A percentile compares a stretch with the other conserved stretches of the same genome.
Conservation (phyloP, 2,888 invertebrate genomes). For the Pristionchus entomophagus region DNA sequence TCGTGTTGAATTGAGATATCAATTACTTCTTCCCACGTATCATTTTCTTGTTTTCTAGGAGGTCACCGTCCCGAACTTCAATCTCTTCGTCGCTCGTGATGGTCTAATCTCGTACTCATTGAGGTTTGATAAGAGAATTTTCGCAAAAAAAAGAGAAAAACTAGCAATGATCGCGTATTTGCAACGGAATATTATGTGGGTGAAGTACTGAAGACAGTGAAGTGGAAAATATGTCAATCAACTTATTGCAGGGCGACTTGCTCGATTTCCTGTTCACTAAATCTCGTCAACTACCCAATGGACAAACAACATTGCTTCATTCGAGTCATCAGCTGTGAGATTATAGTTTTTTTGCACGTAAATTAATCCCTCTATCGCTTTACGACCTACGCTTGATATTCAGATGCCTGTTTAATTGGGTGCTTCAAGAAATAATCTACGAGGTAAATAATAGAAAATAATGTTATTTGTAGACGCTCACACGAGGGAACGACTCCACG, state of each 20-base stretch:
- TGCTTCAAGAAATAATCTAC: background rate
- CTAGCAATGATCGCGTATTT: too few species aligned
- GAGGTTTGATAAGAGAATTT: slow-evolving; percentile 55
- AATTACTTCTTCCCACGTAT: too few species aligned
- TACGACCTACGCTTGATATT: too few species aligned
- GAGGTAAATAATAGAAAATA: background rate
- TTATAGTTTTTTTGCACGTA: too few species aligned
- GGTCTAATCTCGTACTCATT: slow-evolving; percentile 69
- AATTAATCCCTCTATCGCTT: too few species aligned
- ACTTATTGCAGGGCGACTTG: slow-evolving; percentile 7
- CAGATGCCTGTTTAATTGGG: background rate
- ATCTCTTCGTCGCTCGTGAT: slow-evolving; percentile 68
- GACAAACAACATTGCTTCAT: slow-evolving; percentile 71
- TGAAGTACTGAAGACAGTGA: too few species aligned
- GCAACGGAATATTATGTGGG: too few species aligned
- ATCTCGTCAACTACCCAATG: slow-evolving; percentile 68
- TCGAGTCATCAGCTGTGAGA: slow-evolving; percentile 68
- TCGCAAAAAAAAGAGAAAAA: too few species aligned
- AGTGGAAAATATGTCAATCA: too few species aligned
- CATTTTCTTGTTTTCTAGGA: background rate
- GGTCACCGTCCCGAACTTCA: slow-evolving; percentile 73
- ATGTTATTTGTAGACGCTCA: slow-evolving; percentile 70
- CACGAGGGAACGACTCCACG: slow-evolving; percentile 70
- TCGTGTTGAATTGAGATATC: too few species aligned
- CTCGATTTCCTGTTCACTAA: slow-evolving; percentile 36